Base-by-base conservation (phyloP, 92 coral and sea anemone species). In the Desmophyllum pertusum region DNA sequence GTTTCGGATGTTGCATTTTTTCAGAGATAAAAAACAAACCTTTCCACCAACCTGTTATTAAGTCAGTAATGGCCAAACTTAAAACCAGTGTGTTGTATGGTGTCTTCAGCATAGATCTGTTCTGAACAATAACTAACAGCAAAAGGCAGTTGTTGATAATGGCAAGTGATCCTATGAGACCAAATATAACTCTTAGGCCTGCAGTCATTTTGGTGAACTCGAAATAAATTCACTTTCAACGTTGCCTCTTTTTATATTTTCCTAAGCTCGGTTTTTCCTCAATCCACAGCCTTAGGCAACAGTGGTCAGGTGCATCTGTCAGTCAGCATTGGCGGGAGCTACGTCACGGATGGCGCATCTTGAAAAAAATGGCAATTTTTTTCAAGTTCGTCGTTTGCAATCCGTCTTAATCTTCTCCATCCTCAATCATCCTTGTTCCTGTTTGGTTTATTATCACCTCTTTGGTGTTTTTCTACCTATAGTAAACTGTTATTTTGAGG, bases 61-160 rank as follows among this genome's bases (percentile, higher is more conserved):
- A 88, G 64, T 95, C 98, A 17, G 96, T 95, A 19, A 95, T 81
- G 10, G 98, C 96, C 76, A 95, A 86, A 63, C 92, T 88, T 55
- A 93, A 86, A 30, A 95, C 86, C 62, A 93, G 75, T 13, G 89
- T 89, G 79, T 95, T 90, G 83, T 92, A 95, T 27, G 98, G 95
- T n/a, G 85, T 91, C 45, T 85, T 89, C 30, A 95, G 83, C 98
- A 93, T 85, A 10, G 71, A 48, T 39, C 86, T 83, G 76, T 95
- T 91, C 79, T 88, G 87, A 7, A 93, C 50, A 55, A 95, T 84
- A 31, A 93, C 91, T 52, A 90, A 29, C 68, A 91, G 78, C 43
- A 92, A 64, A 11, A 82, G 40, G 2, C 75, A 73, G 70, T 92
- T 92, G 83, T 83, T 79, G 68, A 76, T 48, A 39, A 92, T 79